These are phyloP conservation scores for Euglossa dilemma DNA, from an alignment of 1,140 invertebrate genomes.

Conservation along the genomic window DNA sequence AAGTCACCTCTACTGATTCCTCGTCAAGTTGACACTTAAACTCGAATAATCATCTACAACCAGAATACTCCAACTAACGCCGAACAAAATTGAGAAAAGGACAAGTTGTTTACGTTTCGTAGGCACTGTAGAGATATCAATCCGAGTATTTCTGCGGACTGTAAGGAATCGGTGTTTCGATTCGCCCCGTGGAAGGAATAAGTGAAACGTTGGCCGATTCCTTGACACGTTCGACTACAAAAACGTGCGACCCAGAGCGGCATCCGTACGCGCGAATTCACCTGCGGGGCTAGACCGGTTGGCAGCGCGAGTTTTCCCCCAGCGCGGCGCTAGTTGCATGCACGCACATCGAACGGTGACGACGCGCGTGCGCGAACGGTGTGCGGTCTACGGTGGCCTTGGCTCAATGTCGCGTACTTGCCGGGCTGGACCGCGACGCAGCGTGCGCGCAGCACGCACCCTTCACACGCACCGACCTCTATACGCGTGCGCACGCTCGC, in stretches of 20 bases:
- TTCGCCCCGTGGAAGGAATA: neutral
- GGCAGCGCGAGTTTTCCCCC: conserved; percentile 11
- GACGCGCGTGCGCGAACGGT: neutral
- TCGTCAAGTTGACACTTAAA: too few relatives aligned
- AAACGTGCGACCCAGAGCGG: conserved; percentile 36
- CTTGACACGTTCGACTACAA: conserved; percentile 7
- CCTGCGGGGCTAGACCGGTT: conserved; percentile 38
- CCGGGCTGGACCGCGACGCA: conserved; percentile 26
- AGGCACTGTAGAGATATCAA: neutral
- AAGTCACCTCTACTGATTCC: too few relatives aligned
- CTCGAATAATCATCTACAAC: too few relatives aligned
- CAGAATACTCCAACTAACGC: too few relatives aligned
- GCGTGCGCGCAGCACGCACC: neutral
- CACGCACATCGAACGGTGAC: neutral
- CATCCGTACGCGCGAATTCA: conserved; percentile 43
- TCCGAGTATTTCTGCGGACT: neutral
- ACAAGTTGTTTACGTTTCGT: too few relatives aligned
- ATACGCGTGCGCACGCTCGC: too few relatives aligned
- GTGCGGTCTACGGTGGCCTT: conserved; percentile 61
- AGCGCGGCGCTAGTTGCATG: neutral
- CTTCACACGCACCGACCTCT: neutral
- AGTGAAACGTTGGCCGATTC: neutral
- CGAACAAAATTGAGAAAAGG: too few relatives aligned
- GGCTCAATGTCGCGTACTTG: conserved; percentile 65
- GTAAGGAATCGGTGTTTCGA: neutral